Base-by-base conservation (phyloP, 1,140 invertebrate species). In the Neodiprion lecontei region DNA sequence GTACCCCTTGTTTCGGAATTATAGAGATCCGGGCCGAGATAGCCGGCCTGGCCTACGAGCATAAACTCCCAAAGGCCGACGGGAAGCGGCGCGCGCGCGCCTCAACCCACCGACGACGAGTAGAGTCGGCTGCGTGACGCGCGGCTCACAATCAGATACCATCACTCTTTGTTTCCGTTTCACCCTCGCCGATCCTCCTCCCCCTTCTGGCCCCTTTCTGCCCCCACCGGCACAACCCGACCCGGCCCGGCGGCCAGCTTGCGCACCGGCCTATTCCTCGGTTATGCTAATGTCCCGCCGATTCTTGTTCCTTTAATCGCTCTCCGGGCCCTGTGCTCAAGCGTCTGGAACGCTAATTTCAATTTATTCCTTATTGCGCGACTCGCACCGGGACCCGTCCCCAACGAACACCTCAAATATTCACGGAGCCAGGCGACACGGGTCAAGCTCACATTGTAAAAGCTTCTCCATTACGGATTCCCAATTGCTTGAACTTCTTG, bases 81-180 rank as follows among this genome's bases (percentile, higher is more conserved):
- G 28, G 28, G 11, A 17, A 61, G 9, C 53, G 53, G n/a, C 53
- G 53, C 53, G 53, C 53, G 53, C 53, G 53, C 53, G 53, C 53
- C 53, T 17, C 11, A 40, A 40, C 28, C 28, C 28, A 40, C 28
- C 28, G 28, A 40, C 28, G 28, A 40, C 28, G 28, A 40, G 28
- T 40, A 2, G 28, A 40, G 28, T 40, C 28, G 53, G n/a, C 53
- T 61, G 53, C 53, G 53, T 61, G 53, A 61, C 53, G 53, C 53
- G 11, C 28, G 28, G 28, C 28, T 40, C 28, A 40, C 28, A 40
- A 12, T 8, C 4, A 61, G 53, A 61, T 61, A 61, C 53, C 53
- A 61, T 61, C 53, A 61, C 11, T 61, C 53, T 61, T 61, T 61
- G 53, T 61, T 61, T 61, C 53, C 53, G 53, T 61, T 61, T 61